Evolutionary conservation across 2,797 vertebrate species (phyloP), one percentile per base, ranked within the genome.

Genomic region (Crypturellus tataupa): DNA sequence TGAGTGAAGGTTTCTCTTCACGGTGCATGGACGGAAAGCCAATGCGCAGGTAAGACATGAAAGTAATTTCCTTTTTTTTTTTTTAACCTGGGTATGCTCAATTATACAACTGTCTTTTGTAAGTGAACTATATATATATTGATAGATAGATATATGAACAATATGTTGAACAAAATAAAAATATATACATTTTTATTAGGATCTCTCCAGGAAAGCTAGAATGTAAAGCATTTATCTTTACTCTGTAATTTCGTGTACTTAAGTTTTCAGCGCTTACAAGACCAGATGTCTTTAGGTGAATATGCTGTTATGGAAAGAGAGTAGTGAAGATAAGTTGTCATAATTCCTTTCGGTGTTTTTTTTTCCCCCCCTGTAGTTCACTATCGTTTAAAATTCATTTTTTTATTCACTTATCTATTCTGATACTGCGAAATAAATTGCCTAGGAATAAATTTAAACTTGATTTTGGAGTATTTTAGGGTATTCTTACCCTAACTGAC

Each of bases 1-100:
- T 94, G 90, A 64, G 91, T 97, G 97, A 97, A 97, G 97, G 95
- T 93, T 98, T 98, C 97, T 97, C 95, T 98, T 98, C 97, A 98
- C 98, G 95, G 98, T 99, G 98, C 98, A 99, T 99, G 98, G 99
- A 99, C 97, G 97, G 98, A 98, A 99, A 99, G 97, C 99, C 98
- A 98, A 99, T 99, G 99, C 99, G 99, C 98, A 99, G 99, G 99
- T 99, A 98, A 96, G 97, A 58, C 23, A 9, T 20, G 27, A 51
- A 85, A 64, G 88, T 55, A 2, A 76, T n/a, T 64, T 76, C 49
- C 84, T 51, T 35, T 62, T 31, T 40, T 85, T 17, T 86, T 71
- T 71, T 9, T 9, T 9, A 7, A 58, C 4, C 25, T 75, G 90
- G 33, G 3, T 5, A 27, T 14, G 27, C 27, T 49, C 84, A 87